A percentile compares a stretch with the other conserved stretches of the same genome.
phyloP scores from a whole-genome alignment of 1,140 invertebrate genomes.

The Aphelenchoides besseyi region DNA sequence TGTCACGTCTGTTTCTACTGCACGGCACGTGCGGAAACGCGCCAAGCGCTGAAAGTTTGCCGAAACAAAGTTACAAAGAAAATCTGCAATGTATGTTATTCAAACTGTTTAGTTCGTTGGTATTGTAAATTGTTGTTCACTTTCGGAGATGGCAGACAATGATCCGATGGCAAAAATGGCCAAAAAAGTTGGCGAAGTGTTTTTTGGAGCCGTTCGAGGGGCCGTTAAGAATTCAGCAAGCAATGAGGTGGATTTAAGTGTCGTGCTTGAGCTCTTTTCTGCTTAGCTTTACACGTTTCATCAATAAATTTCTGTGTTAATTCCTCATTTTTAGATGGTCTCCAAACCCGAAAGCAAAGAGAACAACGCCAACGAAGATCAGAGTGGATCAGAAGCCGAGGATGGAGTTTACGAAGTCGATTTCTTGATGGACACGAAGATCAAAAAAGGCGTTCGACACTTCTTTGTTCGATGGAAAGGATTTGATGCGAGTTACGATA shows the following conservation, averaged over 20 bases:
- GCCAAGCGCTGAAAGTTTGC: too few relatives aligned
- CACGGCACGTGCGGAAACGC: too few relatives aligned
- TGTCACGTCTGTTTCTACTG: too few relatives aligned
- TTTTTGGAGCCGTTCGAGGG: neutral
- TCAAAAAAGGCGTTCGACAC: constrained; percentile 1
- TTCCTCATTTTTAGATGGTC: neutral
- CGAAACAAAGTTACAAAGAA: too few relatives aligned
- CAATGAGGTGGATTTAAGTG: neutral
- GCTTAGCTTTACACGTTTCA: neutral
- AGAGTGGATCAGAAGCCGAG: neutral
- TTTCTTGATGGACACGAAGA: constrained; percentile 19
- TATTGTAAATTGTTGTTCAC: too few relatives aligned
- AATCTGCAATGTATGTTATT: too few relatives aligned
- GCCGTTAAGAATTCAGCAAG: neutral
- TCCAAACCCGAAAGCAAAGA: constrained; percentile 1
- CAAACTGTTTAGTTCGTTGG: too few relatives aligned
- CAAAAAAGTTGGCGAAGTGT: neutral
- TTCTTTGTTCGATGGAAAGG: constrained; percentile 26
- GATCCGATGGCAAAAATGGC: neutral
- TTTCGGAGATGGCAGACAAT: too few relatives aligned
- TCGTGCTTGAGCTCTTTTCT: neutral
- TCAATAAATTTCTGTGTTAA: neutral
- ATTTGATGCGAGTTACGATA: constrained; percentile 3
- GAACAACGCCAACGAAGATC: constrained; percentile 8
- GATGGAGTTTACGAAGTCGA: constrained; percentile 20